Base-by-base conservation (phyloP, 2,113 vertebrate species). In the Apodemus sylvaticus region DNA sequence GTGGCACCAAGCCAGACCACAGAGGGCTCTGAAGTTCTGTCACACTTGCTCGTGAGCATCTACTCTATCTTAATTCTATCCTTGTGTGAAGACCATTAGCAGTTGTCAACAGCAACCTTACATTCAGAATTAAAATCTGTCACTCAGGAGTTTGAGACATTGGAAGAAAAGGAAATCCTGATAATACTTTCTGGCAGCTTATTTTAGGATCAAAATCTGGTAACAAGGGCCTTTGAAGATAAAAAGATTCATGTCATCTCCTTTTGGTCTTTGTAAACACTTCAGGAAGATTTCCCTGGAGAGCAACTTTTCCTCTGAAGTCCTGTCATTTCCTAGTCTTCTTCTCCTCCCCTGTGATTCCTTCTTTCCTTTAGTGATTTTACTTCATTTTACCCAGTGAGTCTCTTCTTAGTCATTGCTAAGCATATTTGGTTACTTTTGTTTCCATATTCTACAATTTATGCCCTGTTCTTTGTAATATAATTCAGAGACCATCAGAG, bases 381-480 rank as follows among this genome's bases (percentile, higher is more conserved):
- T 89, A 42, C 29, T 95, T 91, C 20, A 51, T 81, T 85, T 93
- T 58, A 70, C n/a, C 10, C 26, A 68, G 0, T 31, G 70, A 64
- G 62, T 85, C 89, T 93, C 45, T 91, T 95, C 51, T 62, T 24
- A 91, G 45, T 39, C 76, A 90, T 88, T 92, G n/a, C 68, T 90
- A 86, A 93, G 70, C 39, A 45, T 68, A 42, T 91, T 95, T 93
- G 91, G 24, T 90, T 87, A 93, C 22, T 86, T 95, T n/a, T 79
- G 14, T 60, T 79, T 91, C 82, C 24, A 53, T 60, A 24, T 36
- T 92, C 70, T 90, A 51, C 34, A 93, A 0, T 70, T 51, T 88
- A 36, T 95, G 51, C 19, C 31, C 92, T 68, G n/a, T 86, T 90
- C n/a, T 5, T 14, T 81, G 3, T 88, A 71, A 48, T 26, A 48